Evolutionary conservation across 2,888 invertebrate species (phyloP).

Genomic region (Lomographa bimaculata): DNA sequence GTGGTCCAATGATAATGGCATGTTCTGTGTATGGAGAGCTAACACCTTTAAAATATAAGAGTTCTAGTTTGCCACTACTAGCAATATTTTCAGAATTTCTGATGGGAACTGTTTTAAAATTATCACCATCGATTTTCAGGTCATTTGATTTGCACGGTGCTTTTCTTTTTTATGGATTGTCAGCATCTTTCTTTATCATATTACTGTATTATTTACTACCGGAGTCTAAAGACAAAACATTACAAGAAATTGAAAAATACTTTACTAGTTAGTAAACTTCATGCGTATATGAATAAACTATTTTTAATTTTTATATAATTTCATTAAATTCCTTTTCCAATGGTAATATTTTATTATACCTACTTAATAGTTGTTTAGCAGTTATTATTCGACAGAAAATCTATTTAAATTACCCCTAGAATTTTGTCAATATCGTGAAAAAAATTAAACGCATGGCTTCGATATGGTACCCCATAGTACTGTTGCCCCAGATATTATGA

Average conservation of each 20-base stretch:
- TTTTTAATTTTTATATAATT: no score
- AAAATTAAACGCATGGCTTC: no score
- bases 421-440: no score
- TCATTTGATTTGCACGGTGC: slow-evolving; percentile 39
- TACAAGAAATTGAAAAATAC: slow-evolving; percentile 42
- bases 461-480: no score
- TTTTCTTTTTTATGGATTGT: slow-evolving; percentile 43
- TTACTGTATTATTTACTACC: slow-evolving; percentile 43
- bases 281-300: no score
- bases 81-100: slow-evolving; percentile 36
- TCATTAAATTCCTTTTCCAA: no score
- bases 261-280: no score
- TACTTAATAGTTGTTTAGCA: no score
- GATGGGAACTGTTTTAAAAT: slow-evolving; percentile 41
- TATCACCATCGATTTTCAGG: slow-evolving; percentile 42
- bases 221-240: slow-evolving; percentile 48
- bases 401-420: no score
- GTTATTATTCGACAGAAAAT: no score
- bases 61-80: slow-evolving; percentile 35
- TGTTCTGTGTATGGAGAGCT: slow-evolving; percentile 45
- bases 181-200: slow-evolving; percentile 36
- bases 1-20: slow-evolving; percentile 47
- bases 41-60: slow-evolving; percentile 40
- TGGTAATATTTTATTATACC: no score
- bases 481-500: no score